Evolutionary conservation across 2,113 vertebrate species (phyloP).

Genomic region (Rhinopomastus cyanomelas): DNA sequence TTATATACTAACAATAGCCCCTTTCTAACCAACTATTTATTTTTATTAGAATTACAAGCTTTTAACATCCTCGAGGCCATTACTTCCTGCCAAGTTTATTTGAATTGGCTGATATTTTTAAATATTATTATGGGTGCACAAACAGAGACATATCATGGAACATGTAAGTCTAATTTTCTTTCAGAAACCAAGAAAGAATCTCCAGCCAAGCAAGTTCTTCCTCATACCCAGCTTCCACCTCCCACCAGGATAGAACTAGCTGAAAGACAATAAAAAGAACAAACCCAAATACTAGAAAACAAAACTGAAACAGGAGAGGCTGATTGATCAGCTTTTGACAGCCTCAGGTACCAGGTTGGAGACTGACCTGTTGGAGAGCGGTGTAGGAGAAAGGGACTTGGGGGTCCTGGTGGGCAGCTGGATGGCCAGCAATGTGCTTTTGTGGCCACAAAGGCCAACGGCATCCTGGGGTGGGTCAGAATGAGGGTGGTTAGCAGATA

Average conservation of each 20-base stretch:
- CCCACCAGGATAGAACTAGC: conserved; percentile 27
- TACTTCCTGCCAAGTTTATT: not conserved
- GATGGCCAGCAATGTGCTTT: too few species aligned
- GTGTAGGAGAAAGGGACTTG: too few species aligned
- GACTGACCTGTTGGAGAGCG: too few species aligned
- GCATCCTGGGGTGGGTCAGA: too few species aligned
- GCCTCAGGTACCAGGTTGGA: too few species aligned
- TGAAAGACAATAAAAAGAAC: conserved; percentile 29
- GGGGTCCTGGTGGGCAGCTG: too few species aligned
- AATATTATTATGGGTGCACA: not conserved
- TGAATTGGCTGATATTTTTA: not conserved
- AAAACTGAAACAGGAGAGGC: conserved; percentile 10
- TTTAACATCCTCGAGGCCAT: not conserved
- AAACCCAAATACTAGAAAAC: conserved; percentile 38
- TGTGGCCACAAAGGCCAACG: too few species aligned
- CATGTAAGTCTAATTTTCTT: not conserved
- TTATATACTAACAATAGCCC: not conserved
- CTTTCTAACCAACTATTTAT: not conserved
- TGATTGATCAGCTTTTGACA: not conserved
- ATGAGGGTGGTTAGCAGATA: too few species aligned
- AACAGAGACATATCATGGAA: not conserved
- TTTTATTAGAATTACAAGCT: not conserved
- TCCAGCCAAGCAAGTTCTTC: not conserved
- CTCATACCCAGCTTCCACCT: not conserved
- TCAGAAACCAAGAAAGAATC: not conserved